Percentiles rank a stretch among this genome's conserved stretches.
Conservation (phyloP, 2,113 vertebrate genomes). For the Silurus glanis region DNA sequence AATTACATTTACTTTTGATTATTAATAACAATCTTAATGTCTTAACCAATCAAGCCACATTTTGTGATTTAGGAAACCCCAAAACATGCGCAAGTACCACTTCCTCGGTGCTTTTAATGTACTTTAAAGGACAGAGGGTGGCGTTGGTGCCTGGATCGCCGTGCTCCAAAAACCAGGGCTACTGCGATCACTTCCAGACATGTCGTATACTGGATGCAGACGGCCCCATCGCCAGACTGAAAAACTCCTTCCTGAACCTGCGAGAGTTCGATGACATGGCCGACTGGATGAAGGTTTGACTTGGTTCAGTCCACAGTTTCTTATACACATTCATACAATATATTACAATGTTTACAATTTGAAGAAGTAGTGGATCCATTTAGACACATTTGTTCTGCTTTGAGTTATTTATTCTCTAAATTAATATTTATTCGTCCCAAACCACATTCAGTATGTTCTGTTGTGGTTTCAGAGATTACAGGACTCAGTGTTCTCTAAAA, state of each 20-base stretch:
- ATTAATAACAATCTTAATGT: slow-evolving; percentile 1
- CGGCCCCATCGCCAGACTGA: slow-evolving; percentile 75
- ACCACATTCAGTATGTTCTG: slow-evolving; percentile 1
- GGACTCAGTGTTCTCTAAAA: background rate
- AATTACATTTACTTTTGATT: no score
- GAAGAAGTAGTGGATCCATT: background rate
- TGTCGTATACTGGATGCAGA: slow-evolving; percentile 77
- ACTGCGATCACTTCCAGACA: slow-evolving; percentile 75
- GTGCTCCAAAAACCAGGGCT: slow-evolving; percentile 70
- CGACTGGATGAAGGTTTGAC: slow-evolving; percentile 77
- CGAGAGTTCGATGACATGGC: slow-evolving; percentile 67
- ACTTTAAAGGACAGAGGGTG: slow-evolving; percentile 66
- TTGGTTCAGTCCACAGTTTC: background rate
- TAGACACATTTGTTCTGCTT: background rate
- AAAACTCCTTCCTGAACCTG: slow-evolving; percentile 72
- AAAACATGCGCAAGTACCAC: slow-evolving; percentile 73
- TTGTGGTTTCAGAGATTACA: background rate
- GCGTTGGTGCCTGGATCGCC: slow-evolving; percentile 66
- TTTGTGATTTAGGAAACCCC: slow-evolving; percentile 58
- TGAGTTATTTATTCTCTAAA: background rate
- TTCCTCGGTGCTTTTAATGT: slow-evolving; percentile 62
- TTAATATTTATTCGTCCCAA: background rate
- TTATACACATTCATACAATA: background rate
- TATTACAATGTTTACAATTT: background rate
- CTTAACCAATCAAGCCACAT: background rate